These are phyloP conservation scores for Siniperca obscura DNA, from an alignment of 2,797 vertebrate species.

Conservation along the genomic window DNA sequence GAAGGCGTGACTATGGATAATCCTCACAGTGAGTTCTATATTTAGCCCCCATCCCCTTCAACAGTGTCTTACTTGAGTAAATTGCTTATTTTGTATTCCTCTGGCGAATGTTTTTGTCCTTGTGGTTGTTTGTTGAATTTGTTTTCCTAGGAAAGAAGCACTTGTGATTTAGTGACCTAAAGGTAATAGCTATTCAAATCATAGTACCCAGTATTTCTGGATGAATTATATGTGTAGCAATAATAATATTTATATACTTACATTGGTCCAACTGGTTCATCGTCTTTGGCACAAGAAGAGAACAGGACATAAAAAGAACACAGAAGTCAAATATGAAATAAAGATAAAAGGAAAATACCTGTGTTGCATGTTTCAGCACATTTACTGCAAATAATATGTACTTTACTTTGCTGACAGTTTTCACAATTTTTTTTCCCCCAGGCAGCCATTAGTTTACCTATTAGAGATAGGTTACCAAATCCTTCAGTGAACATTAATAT, in stretches of 20 bases:
- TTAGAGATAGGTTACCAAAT: neutral
- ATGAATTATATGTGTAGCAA: slow-evolving; percentile 5
- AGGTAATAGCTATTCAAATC: slow-evolving; percentile 33
- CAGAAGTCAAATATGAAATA: slow-evolving; percentile 40
- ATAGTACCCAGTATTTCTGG: neutral
- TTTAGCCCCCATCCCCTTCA: slow-evolving; percentile 61
- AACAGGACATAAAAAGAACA: slow-evolving; percentile 66
- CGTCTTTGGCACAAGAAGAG: slow-evolving; percentile 84
- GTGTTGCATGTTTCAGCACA: slow-evolving; percentile 31
- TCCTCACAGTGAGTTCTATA: slow-evolving; percentile 64
- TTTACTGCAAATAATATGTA: slow-evolving; percentile 13
- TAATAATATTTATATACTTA: slow-evolving; percentile 84
- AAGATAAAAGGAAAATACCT: slow-evolving; percentile 2
- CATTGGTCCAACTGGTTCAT: slow-evolving; percentile 97
- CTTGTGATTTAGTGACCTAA: slow-evolving; percentile 46
- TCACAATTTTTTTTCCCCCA: neutral
- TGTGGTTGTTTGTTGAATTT: slow-evolving; percentile 99
- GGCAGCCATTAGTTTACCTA: neutral
- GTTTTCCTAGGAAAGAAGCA: slow-evolving; percentile 90
- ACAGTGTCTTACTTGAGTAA: slow-evolving; percentile 74
- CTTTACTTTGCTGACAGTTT: neutral
- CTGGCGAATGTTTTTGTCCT: slow-evolving; percentile 99
- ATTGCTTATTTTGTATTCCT: slow-evolving; percentile 96
- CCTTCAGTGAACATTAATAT: slow-evolving; percentile 7
- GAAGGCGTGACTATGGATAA: slow-evolving; percentile 71